Percentiles rank a stretch among this genome's conserved stretches.
Conservation (phyloP, 1,140 invertebrate species). For the Doryteuthis pealeii region DNA sequence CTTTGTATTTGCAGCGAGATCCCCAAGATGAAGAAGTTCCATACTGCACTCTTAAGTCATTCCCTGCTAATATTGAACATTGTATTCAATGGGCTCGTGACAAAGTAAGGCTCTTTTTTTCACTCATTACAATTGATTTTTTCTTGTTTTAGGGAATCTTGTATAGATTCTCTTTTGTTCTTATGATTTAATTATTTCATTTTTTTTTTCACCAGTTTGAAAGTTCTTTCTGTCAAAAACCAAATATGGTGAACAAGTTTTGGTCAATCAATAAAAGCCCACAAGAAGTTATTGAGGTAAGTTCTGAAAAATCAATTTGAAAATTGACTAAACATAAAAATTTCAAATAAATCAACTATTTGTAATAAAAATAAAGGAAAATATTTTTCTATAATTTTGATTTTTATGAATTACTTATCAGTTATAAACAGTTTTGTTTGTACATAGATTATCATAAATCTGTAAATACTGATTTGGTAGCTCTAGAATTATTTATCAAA, state of each 20-base stretch:
- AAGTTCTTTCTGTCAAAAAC: constrained; percentile 56
- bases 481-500: no score
- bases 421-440: no score
- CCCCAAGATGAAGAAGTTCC: constrained; percentile 57
- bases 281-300: constrained; percentile 41
- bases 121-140: no score
- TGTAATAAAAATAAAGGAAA: no score
- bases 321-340: no score
- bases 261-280: constrained; percentile 37
- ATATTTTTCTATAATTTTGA: no score
- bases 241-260: constrained; percentile 58
- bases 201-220: constrained; percentile 55
- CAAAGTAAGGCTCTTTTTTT: constrained; percentile 40
- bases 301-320: neutral
- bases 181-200: neutral
- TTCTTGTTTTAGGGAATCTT: no score
- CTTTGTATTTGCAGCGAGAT: constrained; percentile 43
- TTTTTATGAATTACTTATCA: no score
- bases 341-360: no score
- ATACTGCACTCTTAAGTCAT: constrained; percentile 61
- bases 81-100: constrained; percentile 60
- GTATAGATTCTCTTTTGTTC: neutral
- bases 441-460: no score
- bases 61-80: constrained; percentile 59
- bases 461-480: no score